These are phyloP conservation scores for Macrosoma leucophasiata DNA, from an alignment of 2,888 invertebrate species.

Conservation along the genomic window DNA sequence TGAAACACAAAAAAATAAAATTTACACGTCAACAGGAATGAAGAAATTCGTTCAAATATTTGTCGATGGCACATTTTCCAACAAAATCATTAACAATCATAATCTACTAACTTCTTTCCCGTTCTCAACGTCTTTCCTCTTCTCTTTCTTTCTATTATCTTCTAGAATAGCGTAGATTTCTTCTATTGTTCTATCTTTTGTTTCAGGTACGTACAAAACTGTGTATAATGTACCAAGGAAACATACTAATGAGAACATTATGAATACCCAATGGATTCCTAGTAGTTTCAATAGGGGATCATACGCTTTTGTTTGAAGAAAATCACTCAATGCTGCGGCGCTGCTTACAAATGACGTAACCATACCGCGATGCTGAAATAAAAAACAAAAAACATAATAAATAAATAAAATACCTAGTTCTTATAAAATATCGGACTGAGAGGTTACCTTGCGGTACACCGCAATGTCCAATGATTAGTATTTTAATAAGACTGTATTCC, in stretches of 20 bases:
- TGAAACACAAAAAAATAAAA: too few species aligned
- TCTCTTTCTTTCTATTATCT: conserved; percentile 53
- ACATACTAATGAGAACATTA: conserved; percentile 60
- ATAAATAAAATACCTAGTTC: too few species aligned
- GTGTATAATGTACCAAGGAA: conserved; percentile 63
- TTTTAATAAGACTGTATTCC: too few species aligned
- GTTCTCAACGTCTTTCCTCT: conserved; percentile 50
- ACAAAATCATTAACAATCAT: conserved; percentile 30
- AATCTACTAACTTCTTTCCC: conserved; percentile 55
- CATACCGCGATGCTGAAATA: conserved; percentile 59
- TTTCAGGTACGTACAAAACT: conserved; percentile 64
- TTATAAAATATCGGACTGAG: too few species aligned
- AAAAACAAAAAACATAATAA: conserved; percentile 21
- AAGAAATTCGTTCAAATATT: conserved; percentile 1
- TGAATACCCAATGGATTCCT: conserved; percentile 69
- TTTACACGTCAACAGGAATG: too few species aligned
- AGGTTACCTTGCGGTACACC: too few species aligned
- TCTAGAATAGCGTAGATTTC: conserved; percentile 60
- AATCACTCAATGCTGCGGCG: conserved; percentile 61
- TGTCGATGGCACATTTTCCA: conserved; percentile 4
- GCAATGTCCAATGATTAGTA: too few species aligned
- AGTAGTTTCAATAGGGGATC: conserved; percentile 60
- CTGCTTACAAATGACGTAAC: conserved; percentile 65
- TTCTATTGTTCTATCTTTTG: conserved; percentile 57
- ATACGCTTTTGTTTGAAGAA: conserved; percentile 64